Base-by-base conservation (phyloP, 2,888 invertebrate genomes). In the Bedellia somnulentella region DNA sequence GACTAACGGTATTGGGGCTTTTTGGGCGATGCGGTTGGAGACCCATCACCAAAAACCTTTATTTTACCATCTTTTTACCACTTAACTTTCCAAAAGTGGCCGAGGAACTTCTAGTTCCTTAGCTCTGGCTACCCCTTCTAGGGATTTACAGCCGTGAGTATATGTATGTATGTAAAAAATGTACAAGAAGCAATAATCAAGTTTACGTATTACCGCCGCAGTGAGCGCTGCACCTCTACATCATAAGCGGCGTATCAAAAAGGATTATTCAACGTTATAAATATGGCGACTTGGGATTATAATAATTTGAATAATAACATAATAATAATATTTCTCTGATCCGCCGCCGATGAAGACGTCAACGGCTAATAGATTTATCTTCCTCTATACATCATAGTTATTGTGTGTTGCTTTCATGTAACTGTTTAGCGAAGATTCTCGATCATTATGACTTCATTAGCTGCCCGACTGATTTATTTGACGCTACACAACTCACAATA, bases 291-390 rank as follows among this genome's bases (percentile, higher is more conserved):
- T 47, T 45, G 52, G 63, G 67, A 68, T 67, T 68, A 67, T 66
- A 52, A 68, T 66, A 68, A 71, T 68, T 64, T 67, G 61, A 68
- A 68, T 70, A 66, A 66, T 67, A 70, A 66, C 62, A 67, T 67
- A 63, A 64, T 57, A 62, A 66, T 67, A 67, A 56, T 49, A 46
- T 43, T 43, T 44, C 47, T 55, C 48, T 51, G 55, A 48, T 47
- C 47, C 43, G 49, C 45, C 45, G 45, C 33, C 53, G 56, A 58
- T 56, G 52, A 45, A 62, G 59, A 57, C 52, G 59, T 62, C 62
- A 56, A 45, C 51, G 44, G 46, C 46, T 67, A 68, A 71, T 68
- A 68, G 68, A 70, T 70, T 67, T 70, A 68, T 66, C 62, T 55
- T 43, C 36, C 34, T 39, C 43, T 47, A 52, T 58, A 44, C 57